These are phyloP conservation scores for Pituophis catenifer DNA, from an alignment of 2,113 vertebrate genomes.

Conservation along the genomic window DNA sequence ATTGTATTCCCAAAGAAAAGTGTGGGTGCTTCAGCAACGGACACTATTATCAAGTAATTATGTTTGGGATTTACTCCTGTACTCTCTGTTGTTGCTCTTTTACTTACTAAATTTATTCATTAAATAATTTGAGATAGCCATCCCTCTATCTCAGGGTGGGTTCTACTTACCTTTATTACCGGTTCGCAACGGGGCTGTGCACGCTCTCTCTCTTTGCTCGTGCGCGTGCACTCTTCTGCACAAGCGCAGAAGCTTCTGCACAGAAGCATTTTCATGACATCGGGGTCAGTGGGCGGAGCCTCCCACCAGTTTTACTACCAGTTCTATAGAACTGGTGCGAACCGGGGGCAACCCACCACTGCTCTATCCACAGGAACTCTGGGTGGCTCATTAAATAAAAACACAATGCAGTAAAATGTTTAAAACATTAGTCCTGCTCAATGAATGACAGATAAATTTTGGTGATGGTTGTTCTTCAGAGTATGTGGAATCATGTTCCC, in stretches of 20 bases:
- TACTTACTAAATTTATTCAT: neutral
- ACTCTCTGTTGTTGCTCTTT: neutral
- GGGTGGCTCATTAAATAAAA: neutral
- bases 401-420: neutral
- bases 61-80: neutral
- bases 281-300: too few species aligned
- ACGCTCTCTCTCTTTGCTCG: too few species aligned
- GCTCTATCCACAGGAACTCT: neutral
- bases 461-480: neutral
- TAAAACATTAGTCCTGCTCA: neutral
- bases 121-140: neutral
- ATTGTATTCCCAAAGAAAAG: slow-evolving; percentile 63
- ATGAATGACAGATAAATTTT: neutral
- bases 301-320: too few species aligned
- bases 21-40: slow-evolving; percentile 77
- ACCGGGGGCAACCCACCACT: too few species aligned
- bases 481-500: neutral
- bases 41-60: slow-evolving; percentile 56
- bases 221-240: too few species aligned
- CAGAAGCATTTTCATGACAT: too few species aligned
- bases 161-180: too few species aligned
- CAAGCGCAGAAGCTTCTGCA: too few species aligned
- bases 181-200: too few species aligned
- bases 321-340: too few species aligned
- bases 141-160: too few species aligned